A percentile compares a stretch with the other conserved stretches of the same genome.
Evolutionary conservation across 2,113 vertebrate genomes (phyloP).

Genomic region (Mungos mungo): DNA sequence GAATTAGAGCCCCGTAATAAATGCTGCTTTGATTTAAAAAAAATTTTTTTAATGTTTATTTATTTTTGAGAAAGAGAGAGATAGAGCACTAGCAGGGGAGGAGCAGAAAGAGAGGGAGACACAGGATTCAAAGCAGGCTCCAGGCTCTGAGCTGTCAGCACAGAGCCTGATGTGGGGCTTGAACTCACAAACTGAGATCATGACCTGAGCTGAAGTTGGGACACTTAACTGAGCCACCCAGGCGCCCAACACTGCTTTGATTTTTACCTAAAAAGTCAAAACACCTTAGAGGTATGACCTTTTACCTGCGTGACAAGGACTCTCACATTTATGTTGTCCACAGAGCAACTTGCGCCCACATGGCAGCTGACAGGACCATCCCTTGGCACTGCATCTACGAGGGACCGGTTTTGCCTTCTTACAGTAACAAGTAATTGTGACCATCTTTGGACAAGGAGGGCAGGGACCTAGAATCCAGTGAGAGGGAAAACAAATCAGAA

Average conservation of each 20-base stretch:
- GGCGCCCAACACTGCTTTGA: neutral
- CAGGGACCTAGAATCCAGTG: slow-evolving; percentile 89
- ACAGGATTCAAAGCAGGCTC: no score
- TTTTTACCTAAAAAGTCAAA: neutral
- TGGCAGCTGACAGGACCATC: slow-evolving; percentile 90
- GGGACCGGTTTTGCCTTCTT: slow-evolving; percentile 91
- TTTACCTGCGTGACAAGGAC: slow-evolving; percentile 90
- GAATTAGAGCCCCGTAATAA: neutral
- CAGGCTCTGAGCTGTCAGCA: no score
- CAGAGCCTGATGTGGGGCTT: no score
- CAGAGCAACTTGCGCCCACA: slow-evolving; percentile 89
- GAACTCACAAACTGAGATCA: no score
- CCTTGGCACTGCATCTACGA: slow-evolving; percentile 95
- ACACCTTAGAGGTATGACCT: neutral
- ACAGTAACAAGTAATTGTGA: slow-evolving; percentile 92
- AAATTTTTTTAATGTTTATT: no score
- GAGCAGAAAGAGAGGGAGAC: no score
- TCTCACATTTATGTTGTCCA: slow-evolving; percentile 91
- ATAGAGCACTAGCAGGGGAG: no score
- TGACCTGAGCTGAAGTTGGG: no score
- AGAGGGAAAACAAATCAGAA: neutral
- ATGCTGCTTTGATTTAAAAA: neutral
- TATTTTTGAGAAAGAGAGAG: no score
- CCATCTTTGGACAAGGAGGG: slow-evolving; percentile 97
- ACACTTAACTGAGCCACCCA: no score